Evolutionary conservation across 37 sponge, comb jelly and placozoan genomes (phyloP).

Genomic region (Amphimedon queenslandica): DNA sequence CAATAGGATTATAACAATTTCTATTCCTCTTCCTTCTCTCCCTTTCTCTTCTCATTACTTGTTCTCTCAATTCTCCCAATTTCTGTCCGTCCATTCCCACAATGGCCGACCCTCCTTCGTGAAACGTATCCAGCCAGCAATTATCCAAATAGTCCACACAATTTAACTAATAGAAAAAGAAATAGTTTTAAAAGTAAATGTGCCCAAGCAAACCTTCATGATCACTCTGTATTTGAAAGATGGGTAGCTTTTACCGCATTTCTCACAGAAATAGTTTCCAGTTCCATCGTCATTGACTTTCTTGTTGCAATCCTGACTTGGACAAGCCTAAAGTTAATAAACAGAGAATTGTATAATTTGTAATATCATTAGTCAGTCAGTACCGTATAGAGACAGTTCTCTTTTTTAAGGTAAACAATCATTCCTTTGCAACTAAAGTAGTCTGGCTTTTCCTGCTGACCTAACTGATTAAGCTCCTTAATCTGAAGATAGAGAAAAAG

Average conservation of each 20-base stretch:
- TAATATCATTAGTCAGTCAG: too few relatives aligned
- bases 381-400: conserved; percentile 81
- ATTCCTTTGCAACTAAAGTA: conserved; percentile 58
- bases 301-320: conserved; percentile 76
- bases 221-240: conserved; percentile 85
- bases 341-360: background rate
- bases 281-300: conserved; percentile 73
- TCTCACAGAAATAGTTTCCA: conserved; percentile 80
- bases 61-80: conserved; percentile 74
- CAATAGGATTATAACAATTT: too few relatives aligned
- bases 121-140: conserved; percentile 82
- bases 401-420: conserved; percentile 64
- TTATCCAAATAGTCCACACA: conserved; percentile 63
- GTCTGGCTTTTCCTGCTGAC: conserved; percentile 78
- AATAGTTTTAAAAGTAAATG: background rate
- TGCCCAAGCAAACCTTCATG: conserved; percentile 35
- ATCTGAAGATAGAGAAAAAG: conserved; percentile 27
- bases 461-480: conserved; percentile 62
- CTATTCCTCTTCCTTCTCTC: too few relatives aligned
- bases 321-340: conserved; percentile 56
- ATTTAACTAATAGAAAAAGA: conserved; percentile 34
- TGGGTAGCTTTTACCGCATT: conserved; percentile 71
- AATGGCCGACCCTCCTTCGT: conserved; percentile 68
- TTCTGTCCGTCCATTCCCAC: conserved; percentile 51
- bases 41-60: conserved; percentile 10